These are phyloP conservation scores for Frankliniella intonsa DNA, from an alignment of 2,888 invertebrate species.

Conservation along the genomic window DNA sequence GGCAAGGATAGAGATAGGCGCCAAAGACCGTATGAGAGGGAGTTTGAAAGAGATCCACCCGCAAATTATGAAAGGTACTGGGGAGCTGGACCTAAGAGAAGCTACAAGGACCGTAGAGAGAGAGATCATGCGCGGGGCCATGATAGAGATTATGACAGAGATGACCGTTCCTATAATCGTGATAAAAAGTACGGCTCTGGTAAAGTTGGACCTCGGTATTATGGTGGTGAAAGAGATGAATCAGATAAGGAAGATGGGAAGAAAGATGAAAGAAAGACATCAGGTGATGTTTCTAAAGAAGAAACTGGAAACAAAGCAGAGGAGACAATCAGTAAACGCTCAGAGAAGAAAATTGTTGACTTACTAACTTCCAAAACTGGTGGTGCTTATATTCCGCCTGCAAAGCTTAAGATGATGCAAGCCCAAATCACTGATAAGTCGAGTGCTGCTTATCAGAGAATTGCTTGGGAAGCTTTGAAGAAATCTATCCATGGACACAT, in stretches of 20 bases:
- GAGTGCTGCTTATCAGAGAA: constrained; percentile 84
- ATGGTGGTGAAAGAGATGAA: constrained; percentile 27
- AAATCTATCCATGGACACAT: constrained; percentile 97
- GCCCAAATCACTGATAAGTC: constrained; percentile 92
- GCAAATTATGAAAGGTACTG: constrained; percentile 30
- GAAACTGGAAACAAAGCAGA: constrained; percentile 38
- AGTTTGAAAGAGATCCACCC: background rate
- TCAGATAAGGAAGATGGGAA: constrained; percentile 17
- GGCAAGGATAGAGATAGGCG: constrained; percentile 28
- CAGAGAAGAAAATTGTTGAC: constrained; percentile 55
- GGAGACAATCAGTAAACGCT: constrained; percentile 41
- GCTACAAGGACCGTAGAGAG: constrained; percentile 20
- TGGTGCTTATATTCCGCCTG: constrained; percentile 97
- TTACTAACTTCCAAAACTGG: constrained; percentile 78
- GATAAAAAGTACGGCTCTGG: constrained; percentile 31
- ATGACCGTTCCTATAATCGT: constrained; percentile 27
- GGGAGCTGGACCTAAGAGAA: constrained; percentile 19
- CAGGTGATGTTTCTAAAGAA: constrained; percentile 4
- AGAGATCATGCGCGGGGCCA: constrained; percentile 28
- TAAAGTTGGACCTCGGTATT: constrained; percentile 32
- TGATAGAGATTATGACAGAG: constrained; percentile 32
- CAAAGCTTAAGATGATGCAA: constrained; percentile 91
- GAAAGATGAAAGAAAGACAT: constrained; percentile 26
- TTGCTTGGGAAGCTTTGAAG: constrained; percentile 98
- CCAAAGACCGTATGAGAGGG: background rate